Conservation (phyloP, 2,888 invertebrate species). For the Aphodius granarius region DNA sequence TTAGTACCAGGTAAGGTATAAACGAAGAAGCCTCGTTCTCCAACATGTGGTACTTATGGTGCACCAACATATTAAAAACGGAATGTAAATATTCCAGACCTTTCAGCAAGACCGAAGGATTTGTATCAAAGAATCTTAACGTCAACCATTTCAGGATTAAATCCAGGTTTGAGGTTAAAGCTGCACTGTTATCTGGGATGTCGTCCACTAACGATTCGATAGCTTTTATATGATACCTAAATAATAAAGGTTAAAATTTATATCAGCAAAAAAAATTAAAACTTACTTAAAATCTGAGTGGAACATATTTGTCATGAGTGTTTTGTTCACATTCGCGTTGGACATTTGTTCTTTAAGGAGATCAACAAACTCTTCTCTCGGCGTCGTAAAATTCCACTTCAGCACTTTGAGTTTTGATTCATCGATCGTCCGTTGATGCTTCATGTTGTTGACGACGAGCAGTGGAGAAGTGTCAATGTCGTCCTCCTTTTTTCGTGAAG, state of each 20-base stretch:
- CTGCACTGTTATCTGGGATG: slow-evolving; percentile 73
- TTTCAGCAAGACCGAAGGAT: slow-evolving; percentile 94
- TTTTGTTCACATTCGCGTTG: slow-evolving; percentile 83
- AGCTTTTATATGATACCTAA: slow-evolving; percentile 92
- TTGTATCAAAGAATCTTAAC: slow-evolving; percentile 96
- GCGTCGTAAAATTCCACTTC: slow-evolving; percentile 95
- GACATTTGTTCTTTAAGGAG: slow-evolving; percentile 89
- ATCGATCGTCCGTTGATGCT: slow-evolving; percentile 91
- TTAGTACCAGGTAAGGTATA: slow-evolving; percentile 91
- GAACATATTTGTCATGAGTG: slow-evolving; percentile 88
- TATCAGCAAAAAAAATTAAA: background rate
- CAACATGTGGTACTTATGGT: slow-evolving; percentile 80
- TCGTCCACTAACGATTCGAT: slow-evolving; percentile 89
- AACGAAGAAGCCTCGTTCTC: slow-evolving; percentile 93
- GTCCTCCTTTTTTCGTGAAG: slow-evolving; percentile 77
- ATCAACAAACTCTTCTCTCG: slow-evolving; percentile 92
- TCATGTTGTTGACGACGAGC: slow-evolving; percentile 79
- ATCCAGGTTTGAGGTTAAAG: slow-evolving; percentile 89
- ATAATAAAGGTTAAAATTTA: slow-evolving; percentile 18
- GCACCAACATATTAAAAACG: slow-evolving; percentile 80
- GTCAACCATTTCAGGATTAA: slow-evolving; percentile 96
- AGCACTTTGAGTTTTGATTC: slow-evolving; percentile 91
- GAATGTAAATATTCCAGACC: slow-evolving; percentile 88
- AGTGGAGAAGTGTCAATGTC: slow-evolving; percentile 81
- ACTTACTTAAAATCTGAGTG: slow-evolving; percentile 83